A percentile compares a stretch with the other conserved stretches of the same genome.
Conservation (phyloP, 2,888 invertebrate genomes). For the Bombyx huttoni region DNA sequence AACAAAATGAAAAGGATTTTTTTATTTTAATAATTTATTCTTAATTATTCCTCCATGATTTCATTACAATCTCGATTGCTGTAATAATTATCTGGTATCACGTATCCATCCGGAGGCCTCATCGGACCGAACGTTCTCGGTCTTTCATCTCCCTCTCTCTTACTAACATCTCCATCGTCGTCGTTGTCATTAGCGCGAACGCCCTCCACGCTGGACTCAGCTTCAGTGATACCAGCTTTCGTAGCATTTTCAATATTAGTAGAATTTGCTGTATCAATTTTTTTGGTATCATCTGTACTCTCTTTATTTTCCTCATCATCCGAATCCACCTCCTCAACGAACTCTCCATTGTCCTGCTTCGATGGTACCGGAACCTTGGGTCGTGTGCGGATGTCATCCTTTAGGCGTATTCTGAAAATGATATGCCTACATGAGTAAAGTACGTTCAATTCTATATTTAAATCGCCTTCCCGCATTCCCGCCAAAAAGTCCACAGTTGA, state of each 20-base stretch:
- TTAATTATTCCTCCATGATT: conserved; percentile 41
- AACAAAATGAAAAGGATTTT: not conserved
- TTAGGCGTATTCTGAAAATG: conserved; percentile 50
- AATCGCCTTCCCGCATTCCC: too few relatives aligned
- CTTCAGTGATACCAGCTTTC: conserved; percentile 3
- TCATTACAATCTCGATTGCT: conserved; percentile 58
- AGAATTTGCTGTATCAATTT: not conserved
- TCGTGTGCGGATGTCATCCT: conserved; percentile 49
- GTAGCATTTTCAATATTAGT: conserved; percentile 1
- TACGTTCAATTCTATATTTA: too few relatives aligned
- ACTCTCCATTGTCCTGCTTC: conserved; percentile 46
- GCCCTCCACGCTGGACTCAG: conserved; percentile 6
- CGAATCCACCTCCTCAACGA: conserved; percentile 67
- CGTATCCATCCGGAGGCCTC: conserved; percentile 61
- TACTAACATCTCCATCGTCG: conserved; percentile 3
- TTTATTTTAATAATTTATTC: not conserved
- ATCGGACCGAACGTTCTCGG: conserved; percentile 55
- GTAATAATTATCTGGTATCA: conserved; percentile 56
- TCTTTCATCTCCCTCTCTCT: conserved; percentile 8
- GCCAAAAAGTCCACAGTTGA: too few relatives aligned
- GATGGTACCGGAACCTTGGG: conserved; percentile 24
- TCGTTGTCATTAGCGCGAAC: conserved; percentile 1
- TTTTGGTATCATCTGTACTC: conserved; percentile 2
- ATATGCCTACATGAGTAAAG: too few relatives aligned
- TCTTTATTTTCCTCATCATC: conserved; percentile 33